Evolutionary conservation across 2,888 invertebrate genomes (phyloP).

Genomic region (Orchestes rusci): DNA sequence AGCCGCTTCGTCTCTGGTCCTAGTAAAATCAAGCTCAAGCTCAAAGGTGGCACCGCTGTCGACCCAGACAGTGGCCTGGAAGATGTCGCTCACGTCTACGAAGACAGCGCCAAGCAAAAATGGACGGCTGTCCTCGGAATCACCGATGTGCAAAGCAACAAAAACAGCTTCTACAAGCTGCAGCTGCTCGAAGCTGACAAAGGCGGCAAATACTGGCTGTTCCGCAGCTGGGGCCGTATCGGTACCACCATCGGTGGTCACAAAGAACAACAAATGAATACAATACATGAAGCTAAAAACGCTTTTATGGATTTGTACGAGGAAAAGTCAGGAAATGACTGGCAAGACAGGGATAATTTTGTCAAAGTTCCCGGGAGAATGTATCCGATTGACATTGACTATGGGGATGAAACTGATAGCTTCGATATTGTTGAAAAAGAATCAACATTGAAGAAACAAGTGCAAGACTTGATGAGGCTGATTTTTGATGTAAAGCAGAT

Average conservation of each 20-base stretch:
- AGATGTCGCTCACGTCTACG: constrained; percentile 72
- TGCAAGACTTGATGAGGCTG: constrained; percentile 76
- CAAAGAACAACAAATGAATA: constrained; percentile 28
- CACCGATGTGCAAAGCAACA: constrained; percentile 79
- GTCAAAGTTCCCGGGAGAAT: constrained; percentile 57
- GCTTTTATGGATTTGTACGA: constrained; percentile 52
- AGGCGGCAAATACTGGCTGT: constrained; percentile 49
- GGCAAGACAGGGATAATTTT: constrained; percentile 61
- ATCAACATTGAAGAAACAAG: constrained; percentile 64
- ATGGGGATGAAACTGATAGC: constrained; percentile 48
- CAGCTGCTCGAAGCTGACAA: constrained; percentile 78
- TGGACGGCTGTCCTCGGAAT: constrained; percentile 75
- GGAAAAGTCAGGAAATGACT: constrained; percentile 81
- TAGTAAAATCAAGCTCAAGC: constrained; percentile 57
- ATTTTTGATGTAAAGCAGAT: constrained; percentile 89
- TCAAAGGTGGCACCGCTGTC: constrained; percentile 74
- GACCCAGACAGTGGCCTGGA: constrained; percentile 85
- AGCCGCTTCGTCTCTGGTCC: constrained; percentile 47
- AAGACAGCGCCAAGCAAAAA: constrained; percentile 47
- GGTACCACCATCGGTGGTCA: constrained; percentile 83
- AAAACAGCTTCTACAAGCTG: constrained; percentile 92
- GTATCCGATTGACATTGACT: constrained; percentile 87
- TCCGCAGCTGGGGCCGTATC: constrained; percentile 89
- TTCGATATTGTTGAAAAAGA: constrained; percentile 44
- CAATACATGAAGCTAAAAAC: constrained; percentile 51